Base-by-base conservation (phyloP, 35 echinoderm and acorn worm species). In the Ophiothrix spiculata region DNA sequence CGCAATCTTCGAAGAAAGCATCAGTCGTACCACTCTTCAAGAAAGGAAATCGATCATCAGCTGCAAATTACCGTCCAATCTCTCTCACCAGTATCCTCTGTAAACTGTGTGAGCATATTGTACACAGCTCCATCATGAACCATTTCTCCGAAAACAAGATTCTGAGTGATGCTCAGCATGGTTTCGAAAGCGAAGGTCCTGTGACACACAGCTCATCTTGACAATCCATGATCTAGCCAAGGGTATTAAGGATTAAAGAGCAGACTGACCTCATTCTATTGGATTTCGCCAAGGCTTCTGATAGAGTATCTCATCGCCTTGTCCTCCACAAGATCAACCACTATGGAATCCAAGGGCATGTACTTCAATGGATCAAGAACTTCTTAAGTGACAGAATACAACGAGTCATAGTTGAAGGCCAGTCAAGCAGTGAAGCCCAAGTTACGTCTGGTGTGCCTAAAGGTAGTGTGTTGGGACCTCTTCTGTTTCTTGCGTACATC, bases 271-370 rank as follows among this genome's bases (percentile, higher is more conserved):
- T 69, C 60, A 79, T 87, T 31, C 75, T 87, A 11, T 74, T 87
- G 17, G 85, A 87, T 15, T 87, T 87, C 31, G 77, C 85, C 1
- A 77, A 79, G 39, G 85, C 75, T 16, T 78, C 78, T 77, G 74
- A 87, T 40, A 35, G 40, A 34, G 85, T 87, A 3, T 75, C 85
- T 4, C 85, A 87, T 42, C 64, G 78, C 15, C 85, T 38, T 39
- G 74, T 87, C 35, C 42, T 85, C 1, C 76, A 34, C 54, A 56
- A 78, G 63, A 23, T 87, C 39, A 74, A 87, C 79, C 75, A 75
- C 21, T 41, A 75, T 40, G 85, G 76, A 31, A 79, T 78, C 25
- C 76, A 35, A 16, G 76, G 76, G 29, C 33, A 16, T 16, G 31
- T 76, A 54, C 74, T 76, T 69, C n/a, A n/a, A n/a, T n/a, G n/a